Base-by-base conservation (phyloP, 2,888 invertebrate species). In the Timema cristinae region DNA sequence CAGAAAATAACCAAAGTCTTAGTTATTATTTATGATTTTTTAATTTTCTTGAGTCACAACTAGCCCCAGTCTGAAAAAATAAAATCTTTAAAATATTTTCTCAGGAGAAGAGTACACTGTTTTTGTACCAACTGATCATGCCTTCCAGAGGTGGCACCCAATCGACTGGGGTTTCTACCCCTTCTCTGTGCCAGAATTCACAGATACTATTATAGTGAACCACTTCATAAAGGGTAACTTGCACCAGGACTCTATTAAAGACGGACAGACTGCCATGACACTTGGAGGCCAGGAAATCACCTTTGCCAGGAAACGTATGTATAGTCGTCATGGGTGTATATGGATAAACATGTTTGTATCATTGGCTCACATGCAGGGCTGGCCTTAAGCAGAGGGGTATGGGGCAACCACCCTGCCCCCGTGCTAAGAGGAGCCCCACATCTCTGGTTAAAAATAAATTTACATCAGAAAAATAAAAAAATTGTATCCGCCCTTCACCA, bases 151-250 rank as follows among this genome's bases (percentile, higher is more conserved):
- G 75, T 89, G 88, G 88, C 88, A 89, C 80, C 89, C 89, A 71
- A 89, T 89, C 77, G 89, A 89, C 80, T 89, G 89, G 88, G 89
- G 89, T 66, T 89, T 89, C 82, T 89, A 89, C 80, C 89, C 89
- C 6, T 89, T 89, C 79, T 87, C 87, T 77, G 88, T 89, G 68
- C 86, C 87, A 56, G 88, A 88, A 78, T 88, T 88, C 79, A 88
- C 88, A 13, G 88, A 88, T 78, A 85, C 83, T 78, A 83, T 88
- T 71, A 84, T 88, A 77, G 83, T 86, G 75, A 88, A 88, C 80
- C 88, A 88, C 78, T 87, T 88, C 79, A 81, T 88, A 68, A 84
- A 84, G 78, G 86, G 86, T 72, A 84, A 86, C 76, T 79, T 88
- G 71, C 84, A 85, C 75, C 86, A 88, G 78, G 83, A 85, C 69